phyloP scores from a whole-genome alignment of 2,888 invertebrate species.

The Choreutis nemorana region DNA sequence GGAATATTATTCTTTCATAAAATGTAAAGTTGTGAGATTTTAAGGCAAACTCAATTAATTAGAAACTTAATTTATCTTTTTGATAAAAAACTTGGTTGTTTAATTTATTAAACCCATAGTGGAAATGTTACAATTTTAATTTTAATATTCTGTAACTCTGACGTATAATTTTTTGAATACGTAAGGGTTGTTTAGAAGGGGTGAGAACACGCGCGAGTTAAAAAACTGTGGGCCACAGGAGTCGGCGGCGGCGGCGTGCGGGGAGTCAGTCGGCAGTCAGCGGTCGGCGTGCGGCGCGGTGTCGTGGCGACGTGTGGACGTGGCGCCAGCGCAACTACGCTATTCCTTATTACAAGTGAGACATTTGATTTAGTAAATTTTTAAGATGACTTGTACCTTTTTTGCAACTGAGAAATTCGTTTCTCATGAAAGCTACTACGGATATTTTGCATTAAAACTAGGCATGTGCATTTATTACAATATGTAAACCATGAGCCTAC shows the following conservation, averaged over 20 bases:
- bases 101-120: neutral
- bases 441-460: no score
- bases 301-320: constrained; percentile 16
- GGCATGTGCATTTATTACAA: no score
- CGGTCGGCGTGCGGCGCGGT: constrained; percentile 33
- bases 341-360: constrained; percentile 11
- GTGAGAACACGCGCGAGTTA: constrained; percentile 46
- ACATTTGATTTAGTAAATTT: no score
- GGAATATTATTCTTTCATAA: neutral
- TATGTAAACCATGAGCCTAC: no score
- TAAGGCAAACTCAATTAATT: neutral
- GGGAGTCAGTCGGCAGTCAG: constrained; percentile 30
- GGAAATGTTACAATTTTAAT: neutral
- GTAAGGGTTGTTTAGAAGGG: constrained; percentile 48
- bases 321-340: constrained; percentile 18
- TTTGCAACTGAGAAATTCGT: no score
- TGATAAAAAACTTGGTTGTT: neutral
- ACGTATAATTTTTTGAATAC: constrained; percentile 45
- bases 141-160: constrained; percentile 9
- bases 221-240: constrained; percentile 49
- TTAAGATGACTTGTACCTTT: no score
- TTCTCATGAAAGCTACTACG: no score
- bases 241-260: constrained; percentile 23
- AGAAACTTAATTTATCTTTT: neutral
- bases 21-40: neutral